Conservation (phyloP, 2,113 vertebrate genomes). For the Gymnogyps californianus region DNA sequence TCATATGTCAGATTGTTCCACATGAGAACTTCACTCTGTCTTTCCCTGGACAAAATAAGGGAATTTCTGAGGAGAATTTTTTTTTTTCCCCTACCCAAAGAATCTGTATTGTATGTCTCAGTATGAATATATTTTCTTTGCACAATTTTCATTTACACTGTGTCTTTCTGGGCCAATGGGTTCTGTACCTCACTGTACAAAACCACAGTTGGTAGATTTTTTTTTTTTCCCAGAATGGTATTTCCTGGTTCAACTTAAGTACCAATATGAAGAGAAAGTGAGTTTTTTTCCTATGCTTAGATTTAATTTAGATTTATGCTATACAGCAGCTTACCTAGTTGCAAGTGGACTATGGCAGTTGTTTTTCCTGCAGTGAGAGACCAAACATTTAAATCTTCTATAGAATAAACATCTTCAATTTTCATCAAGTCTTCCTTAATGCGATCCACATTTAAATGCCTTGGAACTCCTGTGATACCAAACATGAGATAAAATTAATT, state of each 20-base stretch:
- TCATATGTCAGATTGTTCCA: background rate
- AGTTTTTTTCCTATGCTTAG: background rate
- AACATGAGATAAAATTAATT: conserved; percentile 1
- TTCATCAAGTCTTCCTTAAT: conserved; percentile 91
- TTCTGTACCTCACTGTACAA: background rate
- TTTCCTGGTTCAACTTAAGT: background rate
- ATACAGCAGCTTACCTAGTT: conserved; percentile 82
- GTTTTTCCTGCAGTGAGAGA: conserved; percentile 91
- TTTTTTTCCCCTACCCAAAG: background rate
- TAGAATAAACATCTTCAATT: conserved; percentile 89
- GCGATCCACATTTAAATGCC: conserved; percentile 83
- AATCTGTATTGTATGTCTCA: background rate
- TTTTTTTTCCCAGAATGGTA: background rate
- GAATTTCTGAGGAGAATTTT: background rate
- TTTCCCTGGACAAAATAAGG: background rate
- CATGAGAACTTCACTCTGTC: background rate
- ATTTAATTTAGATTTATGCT: background rate
- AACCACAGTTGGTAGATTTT: background rate
- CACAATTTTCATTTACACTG: background rate
- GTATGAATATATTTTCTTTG: background rate
- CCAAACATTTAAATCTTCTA: conserved; percentile 95
- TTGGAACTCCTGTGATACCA: conserved; percentile 82
- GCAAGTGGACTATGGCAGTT: conserved; percentile 88
- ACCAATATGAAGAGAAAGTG: background rate
- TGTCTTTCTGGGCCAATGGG: background rate